Evolutionary conservation across 2,888 invertebrate genomes (phyloP).

Genomic region (Erynnis tages): DNA sequence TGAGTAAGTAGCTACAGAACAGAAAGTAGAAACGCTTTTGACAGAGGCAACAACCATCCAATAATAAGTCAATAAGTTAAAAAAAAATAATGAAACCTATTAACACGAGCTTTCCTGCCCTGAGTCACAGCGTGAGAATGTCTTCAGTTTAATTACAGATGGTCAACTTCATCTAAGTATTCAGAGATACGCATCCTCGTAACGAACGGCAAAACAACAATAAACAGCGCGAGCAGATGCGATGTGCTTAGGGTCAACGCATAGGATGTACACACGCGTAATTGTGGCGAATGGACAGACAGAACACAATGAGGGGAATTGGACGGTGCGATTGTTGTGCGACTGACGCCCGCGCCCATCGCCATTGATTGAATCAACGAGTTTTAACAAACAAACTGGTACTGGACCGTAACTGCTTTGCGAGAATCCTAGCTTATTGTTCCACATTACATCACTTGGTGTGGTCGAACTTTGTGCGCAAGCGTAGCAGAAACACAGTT

Average conservation of each 20-base stretch:
- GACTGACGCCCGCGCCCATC: conserved; percentile 76
- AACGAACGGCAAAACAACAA: conserved; percentile 32
- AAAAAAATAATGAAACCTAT: neutral
- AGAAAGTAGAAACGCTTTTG: too few species aligned
- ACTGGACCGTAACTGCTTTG: conserved; percentile 60
- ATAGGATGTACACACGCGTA: conserved; percentile 69
- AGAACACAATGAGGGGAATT: conserved; percentile 75
- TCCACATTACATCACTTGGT: conserved; percentile 32
- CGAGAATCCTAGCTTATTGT: conserved; percentile 34
- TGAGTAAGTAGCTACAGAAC: too few species aligned
- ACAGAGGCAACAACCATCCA: neutral
- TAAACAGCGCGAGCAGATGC: conserved; percentile 61
- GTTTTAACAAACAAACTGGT: conserved; percentile 67
- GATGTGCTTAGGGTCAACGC: conserved; percentile 52
- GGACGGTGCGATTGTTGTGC: conserved; percentile 78
- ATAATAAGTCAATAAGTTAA: conserved; percentile 1
- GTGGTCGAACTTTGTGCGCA: conserved; percentile 17
- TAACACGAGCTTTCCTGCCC: neutral
- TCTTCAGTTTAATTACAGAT: conserved; percentile 4
- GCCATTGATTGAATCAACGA: conserved; percentile 74
- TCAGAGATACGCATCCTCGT: conserved; percentile 14
- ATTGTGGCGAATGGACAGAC: conserved; percentile 66
- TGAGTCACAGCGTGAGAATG: conserved; percentile 6
- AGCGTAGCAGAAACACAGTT: too few species aligned
- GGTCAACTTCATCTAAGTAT: neutral